Evolutionary conservation across 2,888 invertebrate genomes (phyloP).

Genomic region (Terebella lapidaria): DNA sequence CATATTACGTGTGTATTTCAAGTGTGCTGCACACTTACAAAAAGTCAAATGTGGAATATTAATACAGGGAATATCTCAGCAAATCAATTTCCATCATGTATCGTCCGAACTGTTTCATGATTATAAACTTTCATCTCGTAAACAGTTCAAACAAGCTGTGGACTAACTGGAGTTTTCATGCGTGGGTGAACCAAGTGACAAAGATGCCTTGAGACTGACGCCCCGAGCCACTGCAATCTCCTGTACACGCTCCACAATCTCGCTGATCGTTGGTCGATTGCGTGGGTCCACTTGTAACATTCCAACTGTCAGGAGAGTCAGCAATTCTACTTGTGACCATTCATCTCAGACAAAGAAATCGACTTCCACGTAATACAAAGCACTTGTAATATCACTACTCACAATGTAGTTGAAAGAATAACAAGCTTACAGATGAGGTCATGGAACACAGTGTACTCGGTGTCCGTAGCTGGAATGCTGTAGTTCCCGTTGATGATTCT

Average conservation of each 20-base stretch:
- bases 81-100: too few species aligned
- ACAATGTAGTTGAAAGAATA: not conserved
- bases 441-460: slow-evolving; percentile 77
- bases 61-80: too few species aligned
- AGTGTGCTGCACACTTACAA: not conserved
- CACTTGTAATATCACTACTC: too few species aligned
- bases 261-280: slow-evolving; percentile 72
- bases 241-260: slow-evolving; percentile 77
- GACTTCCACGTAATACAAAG: too few species aligned
- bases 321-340: too few species aligned
- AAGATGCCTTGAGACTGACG: slow-evolving; percentile 68
- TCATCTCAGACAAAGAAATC: too few species aligned
- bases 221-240: slow-evolving; percentile 82
- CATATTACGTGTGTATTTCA: not conserved
- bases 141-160: too few species aligned
- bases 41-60: too few species aligned
- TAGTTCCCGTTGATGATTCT: slow-evolving; percentile 96
- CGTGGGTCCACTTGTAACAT: slow-evolving; percentile 67
- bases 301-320: not conserved
- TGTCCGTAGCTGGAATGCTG: slow-evolving; percentile 72
- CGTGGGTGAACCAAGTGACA: not conserved
- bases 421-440: slow-evolving; percentile 72
- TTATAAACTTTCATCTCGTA: too few species aligned
- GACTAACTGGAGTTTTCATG: too few species aligned
- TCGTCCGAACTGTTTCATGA: too few species aligned